Percentiles rank a stretch among this genome's conserved stretches.
phyloP scores from a whole-genome alignment of 2,888 invertebrate genomes.

The Dugesia japonica region DNA sequence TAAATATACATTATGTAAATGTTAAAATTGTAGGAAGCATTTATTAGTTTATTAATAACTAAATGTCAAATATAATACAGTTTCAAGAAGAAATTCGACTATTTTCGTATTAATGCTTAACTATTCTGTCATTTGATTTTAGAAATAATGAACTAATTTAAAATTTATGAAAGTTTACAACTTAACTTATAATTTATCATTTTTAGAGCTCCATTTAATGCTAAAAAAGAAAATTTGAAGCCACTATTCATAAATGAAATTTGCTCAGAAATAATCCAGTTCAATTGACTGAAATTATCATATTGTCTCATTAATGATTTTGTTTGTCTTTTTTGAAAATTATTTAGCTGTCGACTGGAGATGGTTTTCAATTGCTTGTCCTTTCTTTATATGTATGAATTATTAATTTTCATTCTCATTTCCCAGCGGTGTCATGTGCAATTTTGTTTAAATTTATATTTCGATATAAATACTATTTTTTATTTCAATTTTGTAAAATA shows the following conservation, averaged over 20 bases:
- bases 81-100: too few species aligned
- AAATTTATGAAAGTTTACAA: too few species aligned
- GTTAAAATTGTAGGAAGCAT: too few species aligned
- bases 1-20: too few species aligned
- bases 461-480: not conserved
- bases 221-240: too few species aligned
- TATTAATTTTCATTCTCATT: not conserved
- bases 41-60: too few species aligned
- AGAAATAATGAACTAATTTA: too few species aligned
- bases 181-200: too few species aligned
- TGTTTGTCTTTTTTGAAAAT: not conserved
- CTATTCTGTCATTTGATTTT: too few species aligned
- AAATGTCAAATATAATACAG: too few species aligned
- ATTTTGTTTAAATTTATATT: not conserved
- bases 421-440: not conserved
- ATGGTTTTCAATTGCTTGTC: constrained; percentile 6
- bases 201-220: too few species aligned
- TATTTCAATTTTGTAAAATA: not conserved
- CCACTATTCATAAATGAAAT: not conserved
- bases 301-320: not conserved
- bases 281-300: not conserved
- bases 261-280: not conserved
- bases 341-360: not conserved
- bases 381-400: constrained; percentile 11
- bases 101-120: too few species aligned